A percentile compares a stretch with the other conserved stretches of the same genome.
phyloP scores from a whole-genome alignment of 1,140 invertebrate genomes.

The Lepidurus apus region DNA sequence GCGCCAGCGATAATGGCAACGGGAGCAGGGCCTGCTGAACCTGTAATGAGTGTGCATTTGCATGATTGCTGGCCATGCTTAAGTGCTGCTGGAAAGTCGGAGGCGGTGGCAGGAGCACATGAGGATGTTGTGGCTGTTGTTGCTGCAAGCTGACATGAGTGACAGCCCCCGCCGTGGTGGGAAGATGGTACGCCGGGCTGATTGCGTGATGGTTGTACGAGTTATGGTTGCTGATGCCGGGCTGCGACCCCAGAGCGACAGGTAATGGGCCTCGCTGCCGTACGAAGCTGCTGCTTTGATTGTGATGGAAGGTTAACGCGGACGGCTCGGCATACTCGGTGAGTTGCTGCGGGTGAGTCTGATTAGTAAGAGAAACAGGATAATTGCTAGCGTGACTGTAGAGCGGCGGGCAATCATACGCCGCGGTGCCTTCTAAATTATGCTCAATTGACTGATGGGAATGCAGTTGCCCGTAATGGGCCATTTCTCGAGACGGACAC shows the following conservation, averaged over 20 bases:
- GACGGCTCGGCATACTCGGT: background rate
- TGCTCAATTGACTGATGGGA: background rate
- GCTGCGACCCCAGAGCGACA: background rate
- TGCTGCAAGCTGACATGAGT: background rate
- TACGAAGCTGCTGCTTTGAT: background rate
- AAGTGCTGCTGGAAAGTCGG: conserved; percentile 17
- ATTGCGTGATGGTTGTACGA: background rate
- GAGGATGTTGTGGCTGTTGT: background rate
- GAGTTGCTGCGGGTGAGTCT: background rate
- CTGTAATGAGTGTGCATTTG: background rate
- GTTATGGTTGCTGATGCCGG: background rate
- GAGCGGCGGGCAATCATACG: conserved; percentile 2
- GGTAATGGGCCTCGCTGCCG: background rate
- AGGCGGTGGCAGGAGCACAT: background rate
- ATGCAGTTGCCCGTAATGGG: background rate
- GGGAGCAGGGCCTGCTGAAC: background rate
- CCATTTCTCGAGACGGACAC: background rate
- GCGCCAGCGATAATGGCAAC: background rate
- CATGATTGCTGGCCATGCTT: background rate
- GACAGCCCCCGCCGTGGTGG: background rate
- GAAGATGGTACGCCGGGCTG: background rate
- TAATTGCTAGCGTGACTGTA: conserved; percentile 18
- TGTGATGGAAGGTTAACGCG: background rate
- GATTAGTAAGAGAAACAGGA: conserved; percentile 7
- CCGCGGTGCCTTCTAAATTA: background rate